These are phyloP conservation scores for Microtus oregoni DNA, from an alignment of 2,113 vertebrate genomes.

Conservation along the genomic window DNA sequence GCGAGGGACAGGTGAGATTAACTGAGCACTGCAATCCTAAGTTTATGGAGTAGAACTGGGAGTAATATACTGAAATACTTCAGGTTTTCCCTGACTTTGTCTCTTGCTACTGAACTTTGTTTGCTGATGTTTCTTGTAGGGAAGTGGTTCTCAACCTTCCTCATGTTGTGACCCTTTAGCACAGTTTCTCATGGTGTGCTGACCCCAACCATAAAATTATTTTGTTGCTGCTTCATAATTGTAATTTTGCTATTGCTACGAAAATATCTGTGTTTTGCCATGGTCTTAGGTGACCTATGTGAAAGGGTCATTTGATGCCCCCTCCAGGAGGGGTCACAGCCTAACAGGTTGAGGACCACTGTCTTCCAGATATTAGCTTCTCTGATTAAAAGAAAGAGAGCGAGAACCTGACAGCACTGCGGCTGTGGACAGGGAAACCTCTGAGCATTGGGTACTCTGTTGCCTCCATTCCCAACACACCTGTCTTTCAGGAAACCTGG, in stretches of 20 bases:
- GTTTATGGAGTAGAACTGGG: neutral
- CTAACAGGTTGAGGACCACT: neutral
- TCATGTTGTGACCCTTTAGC: neutral
- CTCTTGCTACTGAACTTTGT: neutral
- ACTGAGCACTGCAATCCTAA: neutral
- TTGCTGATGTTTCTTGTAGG: neutral
- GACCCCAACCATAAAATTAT: neutral
- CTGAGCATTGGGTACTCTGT: neutral
- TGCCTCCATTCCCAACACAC: neutral
- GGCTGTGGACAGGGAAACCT: neutral
- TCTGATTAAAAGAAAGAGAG: neutral
- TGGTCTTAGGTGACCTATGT: neutral
- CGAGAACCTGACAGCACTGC: neutral
- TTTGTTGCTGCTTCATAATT: neutral
- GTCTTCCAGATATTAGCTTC: neutral
- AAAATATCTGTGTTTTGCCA: neutral
- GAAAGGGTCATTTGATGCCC: neutral
- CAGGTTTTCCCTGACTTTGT: neutral
- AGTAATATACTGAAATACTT: neutral
- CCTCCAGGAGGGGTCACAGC: neutral
- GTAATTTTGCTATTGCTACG: neutral
- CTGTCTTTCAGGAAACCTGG: slow-evolving; percentile 26
- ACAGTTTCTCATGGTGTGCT: neutral
- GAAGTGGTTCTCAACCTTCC: neutral
- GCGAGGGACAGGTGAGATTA: neutral